Conservation (phyloP, 2,797 vertebrate genomes). For the Epinephelus awoara region DNA sequence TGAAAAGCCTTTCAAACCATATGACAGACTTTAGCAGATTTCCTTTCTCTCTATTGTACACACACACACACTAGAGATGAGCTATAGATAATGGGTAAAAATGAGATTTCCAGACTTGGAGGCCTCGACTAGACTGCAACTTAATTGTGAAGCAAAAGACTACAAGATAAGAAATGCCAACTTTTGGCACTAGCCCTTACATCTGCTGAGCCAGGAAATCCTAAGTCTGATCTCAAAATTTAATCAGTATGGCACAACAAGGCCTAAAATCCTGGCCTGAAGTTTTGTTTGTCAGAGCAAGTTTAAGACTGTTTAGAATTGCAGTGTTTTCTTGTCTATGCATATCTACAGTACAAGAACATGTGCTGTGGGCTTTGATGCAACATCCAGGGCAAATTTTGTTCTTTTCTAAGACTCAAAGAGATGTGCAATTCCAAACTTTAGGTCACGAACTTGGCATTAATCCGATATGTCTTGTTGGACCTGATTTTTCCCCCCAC, state of each 20-base stretch:
- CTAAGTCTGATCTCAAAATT: constrained; percentile 69
- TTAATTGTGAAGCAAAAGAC: constrained; percentile 64
- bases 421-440: constrained; percentile 8
- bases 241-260: constrained; percentile 68
- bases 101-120: constrained; percentile 55
- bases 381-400: neutral
- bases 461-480: constrained; percentile 2
- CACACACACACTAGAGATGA: constrained; percentile 60
- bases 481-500: neutral
- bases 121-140: constrained; percentile 48
- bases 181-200: constrained; percentile 64
- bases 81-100: constrained; percentile 65
- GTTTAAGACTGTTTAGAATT: constrained; percentile 15
- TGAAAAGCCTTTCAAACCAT: constrained; percentile 69
- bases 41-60: constrained; percentile 52
- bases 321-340: constrained; percentile 12
- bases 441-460: neutral
- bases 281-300: constrained; percentile 47
- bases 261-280: constrained; percentile 66
- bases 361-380: neutral
- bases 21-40: constrained; percentile 63
- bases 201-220: constrained; percentile 77
- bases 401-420: neutral
- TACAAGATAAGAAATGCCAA: constrained; percentile 72
- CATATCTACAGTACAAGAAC: neutral